phyloP scores from a whole-genome alignment of 1,140 invertebrate species.

The Homarus americanus region DNA sequence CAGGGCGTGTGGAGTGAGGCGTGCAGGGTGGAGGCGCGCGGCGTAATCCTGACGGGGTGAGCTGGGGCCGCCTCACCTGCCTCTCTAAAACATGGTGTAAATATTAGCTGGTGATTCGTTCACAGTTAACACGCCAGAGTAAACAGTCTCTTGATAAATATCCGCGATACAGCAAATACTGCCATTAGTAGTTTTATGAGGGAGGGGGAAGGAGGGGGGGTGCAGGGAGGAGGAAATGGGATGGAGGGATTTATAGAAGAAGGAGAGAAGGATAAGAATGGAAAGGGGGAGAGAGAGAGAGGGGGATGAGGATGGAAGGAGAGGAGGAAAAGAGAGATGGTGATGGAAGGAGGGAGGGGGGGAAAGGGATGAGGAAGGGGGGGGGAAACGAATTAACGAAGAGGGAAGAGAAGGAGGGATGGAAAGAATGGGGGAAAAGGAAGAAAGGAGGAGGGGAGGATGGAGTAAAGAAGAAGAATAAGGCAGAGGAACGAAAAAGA shows the following conservation, averaged over 20 bases:
- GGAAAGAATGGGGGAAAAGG: background rate
- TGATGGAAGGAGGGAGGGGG: background rate
- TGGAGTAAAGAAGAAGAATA: too few species aligned
- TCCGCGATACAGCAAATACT: constrained; percentile 23
- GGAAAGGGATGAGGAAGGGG: too few species aligned
- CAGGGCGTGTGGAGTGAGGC: too few species aligned
- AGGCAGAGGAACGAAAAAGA: too few species aligned
- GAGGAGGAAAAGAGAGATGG: constrained; percentile 7
- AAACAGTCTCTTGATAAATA: constrained; percentile 32
- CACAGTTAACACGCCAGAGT: constrained; percentile 42
- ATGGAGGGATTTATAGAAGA: background rate
- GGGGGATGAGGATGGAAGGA: background rate
- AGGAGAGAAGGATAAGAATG: background rate
- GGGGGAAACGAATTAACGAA: background rate
- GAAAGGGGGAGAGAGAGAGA: background rate
- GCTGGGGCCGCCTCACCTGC: too few species aligned
- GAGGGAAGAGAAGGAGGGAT: background rate
- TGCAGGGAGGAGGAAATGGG: background rate
- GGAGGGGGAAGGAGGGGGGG: background rate
- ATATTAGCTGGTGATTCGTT: constrained; percentile 45
- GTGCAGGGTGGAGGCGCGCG: too few species aligned
- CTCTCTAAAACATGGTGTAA: too few species aligned
- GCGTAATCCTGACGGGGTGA: too few species aligned
- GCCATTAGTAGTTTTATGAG: background rate
- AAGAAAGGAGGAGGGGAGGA: too few species aligned